phyloP scores from a whole-genome alignment of 2,797 vertebrate species.

The Sorex maritimensis region DNA sequence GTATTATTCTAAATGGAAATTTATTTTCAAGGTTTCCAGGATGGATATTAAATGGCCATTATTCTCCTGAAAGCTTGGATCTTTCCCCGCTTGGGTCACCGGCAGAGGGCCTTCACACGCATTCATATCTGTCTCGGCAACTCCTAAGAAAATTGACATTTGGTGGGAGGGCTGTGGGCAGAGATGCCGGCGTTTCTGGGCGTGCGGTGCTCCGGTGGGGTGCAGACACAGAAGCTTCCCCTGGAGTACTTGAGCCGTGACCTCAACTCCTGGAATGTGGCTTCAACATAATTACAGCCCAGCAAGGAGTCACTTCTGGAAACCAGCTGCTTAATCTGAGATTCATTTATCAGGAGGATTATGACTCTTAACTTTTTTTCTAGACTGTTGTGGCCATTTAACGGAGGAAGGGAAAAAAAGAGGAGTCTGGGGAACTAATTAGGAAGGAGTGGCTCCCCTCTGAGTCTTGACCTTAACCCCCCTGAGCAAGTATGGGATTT shows the following conservation, averaged over 20 bases:
- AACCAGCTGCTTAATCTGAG: slow-evolving; percentile 81
- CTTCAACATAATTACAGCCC: slow-evolving; percentile 71
- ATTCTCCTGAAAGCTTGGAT: neutral
- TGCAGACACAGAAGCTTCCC: slow-evolving; percentile 61
- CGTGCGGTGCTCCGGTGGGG: neutral
- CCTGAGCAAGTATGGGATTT: slow-evolving; percentile 84
- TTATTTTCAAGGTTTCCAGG: slow-evolving; percentile 57
- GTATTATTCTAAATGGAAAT: slow-evolving; percentile 9
- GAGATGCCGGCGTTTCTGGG: neutral
- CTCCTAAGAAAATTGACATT: slow-evolving; percentile 23
- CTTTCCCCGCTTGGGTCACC: neutral
- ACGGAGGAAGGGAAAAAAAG: slow-evolving; percentile 69
- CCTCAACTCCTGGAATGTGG: slow-evolving; percentile 74
- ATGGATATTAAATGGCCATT: neutral
- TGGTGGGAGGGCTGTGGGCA: neutral
- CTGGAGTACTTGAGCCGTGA: slow-evolving; percentile 67
- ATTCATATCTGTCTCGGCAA: slow-evolving; percentile 59
- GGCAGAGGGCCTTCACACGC: neutral
- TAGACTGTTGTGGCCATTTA: slow-evolving; percentile 81
- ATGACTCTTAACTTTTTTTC: slow-evolving; percentile 85
- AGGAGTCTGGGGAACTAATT: slow-evolving; percentile 87
- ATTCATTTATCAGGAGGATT: slow-evolving; percentile 87
- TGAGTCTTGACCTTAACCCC: slow-evolving; percentile 86
- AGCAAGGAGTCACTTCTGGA: slow-evolving; percentile 83
- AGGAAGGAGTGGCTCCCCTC: slow-evolving; percentile 84